phyloP scores from a whole-genome alignment of 2,888 invertebrate genomes.

The Cryptus viduatorius region DNA sequence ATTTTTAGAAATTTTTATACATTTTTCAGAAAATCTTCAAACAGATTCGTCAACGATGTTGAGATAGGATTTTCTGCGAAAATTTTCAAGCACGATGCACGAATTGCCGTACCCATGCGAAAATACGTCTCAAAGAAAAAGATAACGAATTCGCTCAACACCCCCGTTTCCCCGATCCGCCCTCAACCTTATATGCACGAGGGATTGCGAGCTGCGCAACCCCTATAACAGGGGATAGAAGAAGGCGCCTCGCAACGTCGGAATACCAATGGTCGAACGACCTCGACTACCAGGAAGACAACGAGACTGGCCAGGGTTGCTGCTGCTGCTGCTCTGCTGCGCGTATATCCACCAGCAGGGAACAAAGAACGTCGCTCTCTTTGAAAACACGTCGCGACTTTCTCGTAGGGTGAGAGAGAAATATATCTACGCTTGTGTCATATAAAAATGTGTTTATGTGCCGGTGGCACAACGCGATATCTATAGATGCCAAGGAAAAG shows the following conservation, averaged over 20 bases:
- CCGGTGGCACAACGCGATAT: conserved; percentile 63
- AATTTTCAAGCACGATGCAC: background rate
- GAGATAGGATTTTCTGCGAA: background rate
- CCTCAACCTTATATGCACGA: conserved; percentile 58
- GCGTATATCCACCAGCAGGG: conserved; percentile 41
- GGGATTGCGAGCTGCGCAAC: conserved; percentile 43
- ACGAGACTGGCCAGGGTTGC: conserved; percentile 17
- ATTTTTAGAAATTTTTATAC: background rate
- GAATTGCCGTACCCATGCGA: background rate
- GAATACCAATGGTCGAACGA: conserved; percentile 76
- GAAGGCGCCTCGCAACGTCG: conserved; percentile 70
- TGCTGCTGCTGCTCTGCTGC: conserved; percentile 15
- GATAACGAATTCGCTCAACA: conserved; percentile 39
- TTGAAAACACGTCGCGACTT: conserved; percentile 65
- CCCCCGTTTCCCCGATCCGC: background rate
- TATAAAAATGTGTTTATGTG: conserved; percentile 83
- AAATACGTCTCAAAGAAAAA: conserved; percentile 14
- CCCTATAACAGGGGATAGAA: conserved; percentile 66
- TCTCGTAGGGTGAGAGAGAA: conserved; percentile 71
- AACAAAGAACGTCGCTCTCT: conserved; percentile 77
- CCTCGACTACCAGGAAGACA: conserved; percentile 22
- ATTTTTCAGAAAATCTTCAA: background rate
- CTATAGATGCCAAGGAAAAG: conserved; percentile 68
- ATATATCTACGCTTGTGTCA: conserved; percentile 81
- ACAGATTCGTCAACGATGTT: background rate